phyloP scores from a whole-genome alignment of 2,113 vertebrate genomes.

The Hoplias malabaricus region DNA sequence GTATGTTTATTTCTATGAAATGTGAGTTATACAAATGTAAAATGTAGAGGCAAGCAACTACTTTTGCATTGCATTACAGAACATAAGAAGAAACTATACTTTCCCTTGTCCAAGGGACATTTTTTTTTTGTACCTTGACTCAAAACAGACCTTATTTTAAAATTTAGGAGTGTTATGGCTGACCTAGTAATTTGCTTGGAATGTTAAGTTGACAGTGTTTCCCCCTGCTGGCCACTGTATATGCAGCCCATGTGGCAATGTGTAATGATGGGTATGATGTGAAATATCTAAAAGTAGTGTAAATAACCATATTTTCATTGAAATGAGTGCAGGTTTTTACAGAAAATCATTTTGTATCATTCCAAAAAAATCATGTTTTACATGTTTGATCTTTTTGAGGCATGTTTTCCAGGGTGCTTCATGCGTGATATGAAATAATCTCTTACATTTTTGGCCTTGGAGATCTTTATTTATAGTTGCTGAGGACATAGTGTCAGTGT shows the following conservation, averaged over 20 bases:
- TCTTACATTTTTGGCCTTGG: neutral
- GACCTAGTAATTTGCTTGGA: neutral
- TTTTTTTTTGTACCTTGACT: too few species aligned
- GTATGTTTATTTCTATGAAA: too few species aligned
- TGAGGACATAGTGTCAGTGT: slow-evolving; percentile 20
- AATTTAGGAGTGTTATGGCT: neutral
- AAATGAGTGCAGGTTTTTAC: neutral
- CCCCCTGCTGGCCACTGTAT: slow-evolving; percentile 15
- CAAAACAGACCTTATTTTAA: neutral
- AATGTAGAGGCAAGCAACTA: too few species aligned
- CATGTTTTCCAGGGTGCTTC: neutral
- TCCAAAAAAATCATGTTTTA: too few species aligned
- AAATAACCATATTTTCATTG: too few species aligned
- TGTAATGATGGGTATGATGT: too few species aligned
- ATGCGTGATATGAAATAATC: neutral
- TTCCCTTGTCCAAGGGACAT: too few species aligned
- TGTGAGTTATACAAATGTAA: too few species aligned
- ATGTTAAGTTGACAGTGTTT: neutral
- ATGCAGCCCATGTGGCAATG: neutral
- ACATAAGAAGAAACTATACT: too few species aligned
- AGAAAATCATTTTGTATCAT: too few species aligned
- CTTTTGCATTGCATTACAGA: too few species aligned
- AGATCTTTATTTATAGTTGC: slow-evolving; percentile 42
- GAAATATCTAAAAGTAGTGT: too few species aligned
- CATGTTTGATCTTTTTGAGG: neutral